phyloP scores from a whole-genome alignment of 1,140 invertebrate genomes.

The Brachionus rotundiformis region DNA sequence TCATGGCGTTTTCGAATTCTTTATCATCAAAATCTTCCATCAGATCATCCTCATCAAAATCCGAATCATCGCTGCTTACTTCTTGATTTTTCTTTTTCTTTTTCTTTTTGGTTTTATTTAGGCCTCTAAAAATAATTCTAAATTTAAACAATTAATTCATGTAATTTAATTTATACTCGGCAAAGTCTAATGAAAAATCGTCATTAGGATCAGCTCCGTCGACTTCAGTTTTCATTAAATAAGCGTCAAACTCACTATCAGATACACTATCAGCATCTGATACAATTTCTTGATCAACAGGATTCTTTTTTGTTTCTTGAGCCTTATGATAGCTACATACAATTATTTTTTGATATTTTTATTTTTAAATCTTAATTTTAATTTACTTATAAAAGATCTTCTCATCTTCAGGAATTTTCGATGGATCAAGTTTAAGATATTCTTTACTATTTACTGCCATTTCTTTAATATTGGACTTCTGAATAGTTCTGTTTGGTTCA shows the following conservation, averaged over 20 bases:
- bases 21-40: conserved; percentile 37
- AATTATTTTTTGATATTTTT: not conserved
- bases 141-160: not conserved
- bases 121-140: not conserved
- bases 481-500: not conserved
- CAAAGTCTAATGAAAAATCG: conserved; percentile 55
- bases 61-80: not conserved
- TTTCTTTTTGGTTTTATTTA: conserved; percentile 41
- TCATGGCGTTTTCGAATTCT: conserved; percentile 45
- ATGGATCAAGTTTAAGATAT: conserved; percentile 72
- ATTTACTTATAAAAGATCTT: conserved; percentile 71
- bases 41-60: conserved; percentile 47
- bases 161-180: conserved; percentile 56
- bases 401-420: conserved; percentile 78
- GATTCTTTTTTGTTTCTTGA: conserved; percentile 57
- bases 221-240: conserved; percentile 58
- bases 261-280: conserved; percentile 71
- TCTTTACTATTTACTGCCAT: conserved; percentile 71
- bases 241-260: conserved; percentile 79
- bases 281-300: conserved; percentile 3
- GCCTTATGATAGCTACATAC: conserved; percentile 60
- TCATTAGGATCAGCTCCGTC: conserved; percentile 56
- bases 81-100: conserved; percentile 44
- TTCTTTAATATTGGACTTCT: conserved; percentile 65
- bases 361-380: conserved; percentile 65